phyloP scores from a whole-genome alignment of 2,113 vertebrate genomes.

The Aegotheles bennettii region DNA sequence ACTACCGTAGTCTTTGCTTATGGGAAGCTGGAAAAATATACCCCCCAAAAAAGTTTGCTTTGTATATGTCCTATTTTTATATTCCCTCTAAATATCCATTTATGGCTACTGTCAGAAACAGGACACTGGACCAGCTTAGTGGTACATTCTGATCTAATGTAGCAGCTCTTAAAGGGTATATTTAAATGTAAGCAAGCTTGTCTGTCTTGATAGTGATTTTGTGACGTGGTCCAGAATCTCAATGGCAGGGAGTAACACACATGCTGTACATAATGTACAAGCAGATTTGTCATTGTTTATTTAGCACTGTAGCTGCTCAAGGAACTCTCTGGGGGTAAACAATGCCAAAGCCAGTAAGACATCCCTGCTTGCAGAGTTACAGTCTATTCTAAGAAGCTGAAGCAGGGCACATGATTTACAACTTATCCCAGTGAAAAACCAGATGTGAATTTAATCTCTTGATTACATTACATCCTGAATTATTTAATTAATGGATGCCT shows the following conservation, averaged over 20 bases:
- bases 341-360: constrained; percentile 35
- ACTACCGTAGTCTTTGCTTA: background rate
- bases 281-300: constrained; percentile 61
- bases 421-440: constrained; percentile 42
- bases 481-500: constrained; percentile 66
- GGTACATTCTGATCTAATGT: background rate
- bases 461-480: constrained; percentile 63
- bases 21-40: background rate
- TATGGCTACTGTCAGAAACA: constrained; percentile 11
- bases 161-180: background rate
- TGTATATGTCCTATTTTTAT: background rate
- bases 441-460: constrained; percentile 65
- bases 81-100: background rate
- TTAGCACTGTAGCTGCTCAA: constrained; percentile 49
- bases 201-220: constrained; percentile 22
- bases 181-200: constrained; percentile 33
- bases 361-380: background rate
- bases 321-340: constrained; percentile 27
- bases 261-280: constrained; percentile 55
- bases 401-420: constrained; percentile 55
- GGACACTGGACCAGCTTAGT: background rate
- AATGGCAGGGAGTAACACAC: constrained; percentile 17
- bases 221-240: constrained; percentile 26
- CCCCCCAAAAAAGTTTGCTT: background rate
- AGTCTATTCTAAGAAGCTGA: constrained; percentile 20